These are phyloP conservation scores for Apis laboriosa DNA, from an alignment of 1,140 invertebrate species.

Conservation along the genomic window DNA sequence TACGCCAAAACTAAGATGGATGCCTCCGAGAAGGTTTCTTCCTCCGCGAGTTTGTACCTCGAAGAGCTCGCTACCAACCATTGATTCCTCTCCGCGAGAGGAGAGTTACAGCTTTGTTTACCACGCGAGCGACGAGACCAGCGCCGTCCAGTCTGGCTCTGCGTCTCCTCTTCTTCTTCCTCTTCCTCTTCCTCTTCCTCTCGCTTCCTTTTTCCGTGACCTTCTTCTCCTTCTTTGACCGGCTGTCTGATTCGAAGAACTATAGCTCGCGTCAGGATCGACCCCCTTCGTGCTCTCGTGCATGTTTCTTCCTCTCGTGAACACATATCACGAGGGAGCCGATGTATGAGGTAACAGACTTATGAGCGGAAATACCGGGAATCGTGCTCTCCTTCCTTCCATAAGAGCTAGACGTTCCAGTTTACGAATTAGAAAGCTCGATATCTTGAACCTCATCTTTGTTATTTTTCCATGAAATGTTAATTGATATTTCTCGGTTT, in stretches of 20 bases:
- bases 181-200: conserved; percentile 1
- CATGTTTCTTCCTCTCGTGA: conserved; percentile 41
- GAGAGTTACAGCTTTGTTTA: conserved; percentile 82
- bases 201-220: conserved; percentile 8
- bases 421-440: no score
- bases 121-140: conserved; percentile 75
- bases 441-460: no score
- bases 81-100: conserved; percentile 77
- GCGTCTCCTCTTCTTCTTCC: conserved; percentile 50
- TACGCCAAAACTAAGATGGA: conserved; percentile 74
- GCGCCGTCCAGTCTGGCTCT: conserved; percentile 79
- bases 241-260: conserved; percentile 41
- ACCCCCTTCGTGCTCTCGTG: conserved; percentile 37
- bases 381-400: neutral
- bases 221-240: conserved; percentile 10
- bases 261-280: conserved; percentile 58
- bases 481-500: no score
- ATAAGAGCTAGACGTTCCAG: neutral
- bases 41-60: conserved; percentile 55
- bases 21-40: conserved; percentile 53
- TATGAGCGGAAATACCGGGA: neutral
- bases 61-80: conserved; percentile 63
- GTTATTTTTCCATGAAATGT: no score
- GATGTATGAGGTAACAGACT: neutral
- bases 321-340: conserved; percentile 17